Conservation (phyloP, 2,113 vertebrate species). For the Chionodraco myersi region DNA sequence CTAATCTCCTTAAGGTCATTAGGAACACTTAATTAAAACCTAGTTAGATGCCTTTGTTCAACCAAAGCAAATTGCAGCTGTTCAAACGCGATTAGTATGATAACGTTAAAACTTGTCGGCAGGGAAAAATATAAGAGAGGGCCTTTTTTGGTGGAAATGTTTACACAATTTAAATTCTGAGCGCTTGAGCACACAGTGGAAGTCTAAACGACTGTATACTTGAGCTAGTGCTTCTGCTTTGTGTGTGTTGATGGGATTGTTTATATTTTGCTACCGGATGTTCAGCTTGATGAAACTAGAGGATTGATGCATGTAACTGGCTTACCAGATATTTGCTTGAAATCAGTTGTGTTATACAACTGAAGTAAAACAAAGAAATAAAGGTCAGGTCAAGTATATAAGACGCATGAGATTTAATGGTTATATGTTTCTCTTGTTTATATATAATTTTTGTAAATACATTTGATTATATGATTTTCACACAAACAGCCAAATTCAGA, state of each 20-base stretch:
- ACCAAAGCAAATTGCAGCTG: constrained; percentile 85
- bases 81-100: constrained; percentile 85
- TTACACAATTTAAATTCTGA: constrained; percentile 78
- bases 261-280: constrained; percentile 33
- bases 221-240: constrained; percentile 6
- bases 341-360: neutral
- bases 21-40: constrained; percentile 99
- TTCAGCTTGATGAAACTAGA: constrained; percentile 27
- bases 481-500: neutral
- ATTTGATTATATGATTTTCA: neutral
- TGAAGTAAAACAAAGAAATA: neutral
- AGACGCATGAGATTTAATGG: neutral
- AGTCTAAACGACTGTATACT: constrained; percentile 52
- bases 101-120: constrained; percentile 79
- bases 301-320: constrained; percentile 24
- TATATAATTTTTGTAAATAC: neutral
- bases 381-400: neutral
- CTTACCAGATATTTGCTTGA: neutral
- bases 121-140: constrained; percentile 73
- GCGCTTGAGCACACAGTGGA: constrained; percentile 56
- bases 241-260: constrained; percentile 31
- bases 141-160: constrained; percentile 67
- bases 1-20: constrained; percentile 99
- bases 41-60: constrained; percentile 90
- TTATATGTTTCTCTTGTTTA: neutral